phyloP scores from a whole-genome alignment of 2,113 vertebrate genomes.

The Girardinichthys multiradiatus region DNA sequence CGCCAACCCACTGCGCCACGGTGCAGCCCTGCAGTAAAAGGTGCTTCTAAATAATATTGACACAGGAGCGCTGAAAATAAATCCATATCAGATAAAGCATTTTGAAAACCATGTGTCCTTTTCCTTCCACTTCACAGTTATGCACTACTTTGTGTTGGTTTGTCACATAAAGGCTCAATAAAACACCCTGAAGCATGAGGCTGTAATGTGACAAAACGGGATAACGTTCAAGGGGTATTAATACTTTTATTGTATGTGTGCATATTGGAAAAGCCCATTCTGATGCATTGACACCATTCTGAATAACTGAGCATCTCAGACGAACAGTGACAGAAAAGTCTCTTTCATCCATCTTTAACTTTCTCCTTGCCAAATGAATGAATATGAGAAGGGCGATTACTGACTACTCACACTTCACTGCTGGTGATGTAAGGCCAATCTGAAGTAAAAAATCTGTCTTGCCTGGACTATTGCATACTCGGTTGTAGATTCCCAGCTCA shows the following conservation, averaged over 20 bases:
- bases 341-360: conserved; percentile 57
- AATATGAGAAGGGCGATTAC: conserved; percentile 70
- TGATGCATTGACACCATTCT: conserved; percentile 17
- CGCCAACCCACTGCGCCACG: too few species aligned
- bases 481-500: conserved; percentile 9
- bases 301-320: conserved; percentile 46
- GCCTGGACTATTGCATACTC: conserved; percentile 4
- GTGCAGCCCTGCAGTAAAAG: too few species aligned
- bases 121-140: too few species aligned
- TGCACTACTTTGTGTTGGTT: not conserved
- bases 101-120: too few species aligned
- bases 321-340: conserved; percentile 59
- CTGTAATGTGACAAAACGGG: not conserved
- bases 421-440: conserved; percentile 42
- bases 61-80: too few species aligned
- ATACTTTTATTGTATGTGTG: not conserved
- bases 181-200: not conserved
- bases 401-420: conserved; percentile 67
- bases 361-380: conserved; percentile 49
- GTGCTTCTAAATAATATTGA: too few species aligned
- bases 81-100: too few species aligned
- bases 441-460: conserved; percentile 45
- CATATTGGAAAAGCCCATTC: conserved; percentile 23
- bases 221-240: not conserved
- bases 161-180: not conserved